Evolutionary conservation across 2,888 invertebrate genomes (phyloP), one percentile per base, ranked within the genome.

Genomic region (Melinopterus prodromus): DNA sequence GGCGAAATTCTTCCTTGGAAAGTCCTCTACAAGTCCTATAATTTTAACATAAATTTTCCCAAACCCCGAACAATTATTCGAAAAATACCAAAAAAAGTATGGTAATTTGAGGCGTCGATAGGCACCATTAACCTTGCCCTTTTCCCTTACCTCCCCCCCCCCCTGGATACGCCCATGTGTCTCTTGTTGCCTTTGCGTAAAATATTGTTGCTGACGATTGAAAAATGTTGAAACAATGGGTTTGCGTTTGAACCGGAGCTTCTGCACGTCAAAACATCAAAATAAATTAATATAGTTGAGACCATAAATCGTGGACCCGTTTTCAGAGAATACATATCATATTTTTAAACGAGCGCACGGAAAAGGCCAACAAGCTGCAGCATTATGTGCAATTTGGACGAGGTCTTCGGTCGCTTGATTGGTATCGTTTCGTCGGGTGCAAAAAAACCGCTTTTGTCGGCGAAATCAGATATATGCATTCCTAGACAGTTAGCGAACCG

Each of bases 401-500:
- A 53, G 53, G 53, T 53, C 53, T 53, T 53, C 53, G 53, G 53
- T 53, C 53, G 7, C 12, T 53, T 53, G 53, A 53, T 53, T 53
- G 53, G 53, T 53, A 53, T 53, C 53, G 53, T 74, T 74, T 35
- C n/a, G 74, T 7, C 74, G n/a, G 35, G 36, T 14, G 36, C 35
- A 26, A 74, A 74, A 74, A 74, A 74, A 74, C 35, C 9, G 74
- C 74, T 74, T 74, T 74, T 74, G 74, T 74, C 74, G 74, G 74
- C 37, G 71, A 71, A 71, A 71, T 35, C 71, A 16, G 71, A 71
- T 71, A 74, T 53, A 53, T 53, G 53, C 53, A 78, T 78, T 78
- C 78, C 78, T 78, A 78, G 78, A 78, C 78, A 78, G 78, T 78
- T 78, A 78, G 35, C 74, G 75, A 78, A 78, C 53, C 78, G 35